phyloP scores from a whole-genome alignment of 2,888 invertebrate genomes.

The Coleophora deauratella region DNA sequence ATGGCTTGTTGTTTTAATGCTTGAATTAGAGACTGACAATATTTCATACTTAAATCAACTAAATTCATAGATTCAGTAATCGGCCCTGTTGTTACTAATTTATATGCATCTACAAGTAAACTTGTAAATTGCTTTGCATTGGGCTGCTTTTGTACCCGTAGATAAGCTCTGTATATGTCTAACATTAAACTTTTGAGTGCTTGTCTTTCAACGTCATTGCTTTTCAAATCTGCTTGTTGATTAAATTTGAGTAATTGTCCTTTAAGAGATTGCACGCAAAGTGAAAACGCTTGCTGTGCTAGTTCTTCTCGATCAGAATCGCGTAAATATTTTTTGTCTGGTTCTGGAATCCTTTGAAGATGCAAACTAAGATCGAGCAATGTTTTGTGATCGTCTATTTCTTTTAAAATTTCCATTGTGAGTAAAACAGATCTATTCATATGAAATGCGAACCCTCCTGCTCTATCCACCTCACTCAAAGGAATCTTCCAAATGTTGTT shows the following conservation, averaged over 20 bases:
- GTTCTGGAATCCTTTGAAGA: conserved; percentile 85
- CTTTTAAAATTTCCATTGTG: conserved; percentile 85
- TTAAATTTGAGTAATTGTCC: conserved; percentile 74
- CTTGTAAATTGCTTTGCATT: conserved; percentile 75
- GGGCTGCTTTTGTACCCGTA: conserved; percentile 77
- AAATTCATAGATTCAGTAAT: conserved; percentile 76
- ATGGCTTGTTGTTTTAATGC: conserved; percentile 72
- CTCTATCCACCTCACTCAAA: conserved; percentile 90
- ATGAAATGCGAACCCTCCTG: conserved; percentile 93
- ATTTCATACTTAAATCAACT: conserved; percentile 80
- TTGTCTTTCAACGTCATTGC: conserved; percentile 59
- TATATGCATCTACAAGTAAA: conserved; percentile 81
- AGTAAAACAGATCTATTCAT: conserved; percentile 89
- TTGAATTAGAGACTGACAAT: conserved; percentile 77
- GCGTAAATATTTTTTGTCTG: conserved; percentile 90
- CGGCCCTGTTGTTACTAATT: conserved; percentile 76
- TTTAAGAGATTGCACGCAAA: conserved; percentile 81
- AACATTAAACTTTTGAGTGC: conserved; percentile 67
- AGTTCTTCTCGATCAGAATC: conserved; percentile 89
- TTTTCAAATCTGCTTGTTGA: conserved; percentile 60
- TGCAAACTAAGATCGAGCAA: conserved; percentile 86
- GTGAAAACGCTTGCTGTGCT: conserved; percentile 84
- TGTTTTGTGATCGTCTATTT: conserved; percentile 85
- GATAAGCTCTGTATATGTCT: conserved; percentile 79
- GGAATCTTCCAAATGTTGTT: conserved; percentile 96